phyloP scores from a whole-genome alignment of 1,140 invertebrate species.

The Lepidurus arcticus region DNA sequence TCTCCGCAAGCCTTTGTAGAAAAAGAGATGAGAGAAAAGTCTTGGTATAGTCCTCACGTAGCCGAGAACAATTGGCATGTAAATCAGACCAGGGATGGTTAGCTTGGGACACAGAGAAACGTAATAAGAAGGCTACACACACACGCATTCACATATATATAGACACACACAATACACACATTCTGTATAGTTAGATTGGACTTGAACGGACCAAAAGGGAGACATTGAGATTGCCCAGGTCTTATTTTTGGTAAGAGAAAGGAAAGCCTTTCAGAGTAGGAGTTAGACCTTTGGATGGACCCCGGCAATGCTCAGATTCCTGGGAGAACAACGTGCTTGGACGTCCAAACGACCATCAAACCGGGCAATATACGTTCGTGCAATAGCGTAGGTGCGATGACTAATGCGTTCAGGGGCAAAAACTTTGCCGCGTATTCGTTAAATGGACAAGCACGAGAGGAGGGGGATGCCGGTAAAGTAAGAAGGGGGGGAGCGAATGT shows the following conservation, averaged over 20 bases:
- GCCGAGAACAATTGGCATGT: slow-evolving; percentile 16
- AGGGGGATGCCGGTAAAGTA: neutral
- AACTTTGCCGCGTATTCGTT: neutral
- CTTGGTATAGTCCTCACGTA: slow-evolving; percentile 21
- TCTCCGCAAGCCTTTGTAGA: neutral
- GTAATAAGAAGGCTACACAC: neutral
- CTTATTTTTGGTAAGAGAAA: slow-evolving; percentile 7
- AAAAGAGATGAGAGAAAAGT: slow-evolving; percentile 15
- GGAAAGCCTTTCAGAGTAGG: neutral
- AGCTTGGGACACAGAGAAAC: slow-evolving; percentile 1
- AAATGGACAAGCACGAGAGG: neutral
- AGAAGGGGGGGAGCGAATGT: neutral
- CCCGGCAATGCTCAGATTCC: neutral
- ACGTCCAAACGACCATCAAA: slow-evolving; percentile 12
- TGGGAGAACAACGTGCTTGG: slow-evolving; percentile 2
- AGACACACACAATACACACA: neutral
- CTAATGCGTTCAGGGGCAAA: neutral
- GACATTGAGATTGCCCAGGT: neutral
- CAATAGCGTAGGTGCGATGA: slow-evolving; percentile 9
- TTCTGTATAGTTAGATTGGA: slow-evolving; percentile 14
- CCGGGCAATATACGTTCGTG: neutral
- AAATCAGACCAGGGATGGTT: slow-evolving; percentile 7
- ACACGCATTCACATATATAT: neutral
- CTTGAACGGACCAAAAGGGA: neutral
- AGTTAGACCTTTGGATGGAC: neutral